A percentile compares a stretch with the other conserved stretches of the same genome.
These are phyloP conservation scores for Eurytoma californica DNA, from an alignment of 2,888 invertebrate genomes.

Conservation along the genomic window DNA sequence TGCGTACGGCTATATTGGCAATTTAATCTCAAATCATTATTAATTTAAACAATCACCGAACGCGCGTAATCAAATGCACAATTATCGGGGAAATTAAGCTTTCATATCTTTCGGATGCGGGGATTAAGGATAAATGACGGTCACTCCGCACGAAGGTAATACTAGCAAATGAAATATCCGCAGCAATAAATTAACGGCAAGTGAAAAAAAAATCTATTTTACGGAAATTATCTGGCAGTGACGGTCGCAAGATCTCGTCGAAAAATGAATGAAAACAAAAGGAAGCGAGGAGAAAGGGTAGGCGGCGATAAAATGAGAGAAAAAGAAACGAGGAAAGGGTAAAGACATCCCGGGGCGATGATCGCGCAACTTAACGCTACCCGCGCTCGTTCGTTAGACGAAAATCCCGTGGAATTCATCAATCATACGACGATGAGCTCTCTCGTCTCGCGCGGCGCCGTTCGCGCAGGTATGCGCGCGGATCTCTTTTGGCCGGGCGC, in stretches of 20 bases:
- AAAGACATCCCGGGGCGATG: slow-evolving; percentile 44
- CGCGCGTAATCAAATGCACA: too few relatives aligned
- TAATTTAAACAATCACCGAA: too few relatives aligned
- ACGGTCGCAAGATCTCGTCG: not conserved
- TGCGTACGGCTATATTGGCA: too few relatives aligned
- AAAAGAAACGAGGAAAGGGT: slow-evolving; percentile 16
- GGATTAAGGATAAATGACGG: not conserved
- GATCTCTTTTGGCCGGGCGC: too few relatives aligned
- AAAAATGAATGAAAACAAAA: not conserved
- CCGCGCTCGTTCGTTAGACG: slow-evolving; percentile 40
- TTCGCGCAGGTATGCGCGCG: too few relatives aligned
- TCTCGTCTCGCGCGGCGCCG: not conserved
- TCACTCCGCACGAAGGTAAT: slow-evolving; percentile 4
- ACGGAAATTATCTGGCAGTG: not conserved
- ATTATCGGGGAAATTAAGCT: too few relatives aligned
- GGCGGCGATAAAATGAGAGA: not conserved
- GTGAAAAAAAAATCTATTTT: not conserved
- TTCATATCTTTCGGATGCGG: too few relatives aligned
- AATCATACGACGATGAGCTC: slow-evolving; percentile 41
- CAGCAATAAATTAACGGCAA: not conserved
- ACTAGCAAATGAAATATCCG: slow-evolving; percentile 3
- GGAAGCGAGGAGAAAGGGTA: not conserved
- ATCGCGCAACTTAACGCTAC: slow-evolving; percentile 38
- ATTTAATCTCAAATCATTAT: too few relatives aligned
- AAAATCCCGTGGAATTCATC: slow-evolving; percentile 48